These are phyloP conservation scores for Leptopilina myrica DNA, from an alignment of 2,888 invertebrate species.

Conservation along the genomic window DNA sequence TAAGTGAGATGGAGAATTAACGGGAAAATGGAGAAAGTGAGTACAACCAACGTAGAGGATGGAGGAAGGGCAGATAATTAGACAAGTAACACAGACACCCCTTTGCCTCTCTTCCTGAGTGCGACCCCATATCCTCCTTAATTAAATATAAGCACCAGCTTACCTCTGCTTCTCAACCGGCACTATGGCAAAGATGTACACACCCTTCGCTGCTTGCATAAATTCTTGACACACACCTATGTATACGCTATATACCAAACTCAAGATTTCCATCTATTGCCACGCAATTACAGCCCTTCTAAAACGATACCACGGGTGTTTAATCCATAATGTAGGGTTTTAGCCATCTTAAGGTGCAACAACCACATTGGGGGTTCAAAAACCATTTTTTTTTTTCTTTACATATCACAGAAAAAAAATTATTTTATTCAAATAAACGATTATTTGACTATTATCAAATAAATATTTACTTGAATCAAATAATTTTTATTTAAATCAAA, in stretches of 20 bases:
- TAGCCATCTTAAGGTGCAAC: neutral
- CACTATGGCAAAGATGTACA: conserved; percentile 19
- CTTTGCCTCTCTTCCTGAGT: conserved; percentile 53
- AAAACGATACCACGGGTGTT: neutral
- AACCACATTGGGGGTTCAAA: no score
- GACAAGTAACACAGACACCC: conserved; percentile 70
- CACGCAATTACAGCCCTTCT: conserved; percentile 59
- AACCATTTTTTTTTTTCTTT: no score
- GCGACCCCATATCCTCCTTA: conserved; percentile 66
- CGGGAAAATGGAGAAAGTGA: conserved; percentile 28
- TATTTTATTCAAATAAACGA: no score
- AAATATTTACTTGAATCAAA: no score
- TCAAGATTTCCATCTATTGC: conserved; percentile 55
- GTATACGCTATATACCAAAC: conserved; percentile 30
- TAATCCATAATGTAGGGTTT: conserved; percentile 2
- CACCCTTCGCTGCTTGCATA: conserved; percentile 36
- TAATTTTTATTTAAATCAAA: no score
- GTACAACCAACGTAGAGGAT: conserved; percentile 15
- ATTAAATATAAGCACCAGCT: conserved; percentile 73
- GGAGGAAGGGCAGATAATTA: conserved; percentile 68
- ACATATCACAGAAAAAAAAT: no score
- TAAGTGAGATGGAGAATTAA: neutral
- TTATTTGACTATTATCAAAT: no score
- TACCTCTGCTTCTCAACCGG: conserved; percentile 64
- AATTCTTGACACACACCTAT: conserved; percentile 40